phyloP scores from a whole-genome alignment of 2,113 vertebrate genomes.

The Stictonetta naevosa region DNA sequence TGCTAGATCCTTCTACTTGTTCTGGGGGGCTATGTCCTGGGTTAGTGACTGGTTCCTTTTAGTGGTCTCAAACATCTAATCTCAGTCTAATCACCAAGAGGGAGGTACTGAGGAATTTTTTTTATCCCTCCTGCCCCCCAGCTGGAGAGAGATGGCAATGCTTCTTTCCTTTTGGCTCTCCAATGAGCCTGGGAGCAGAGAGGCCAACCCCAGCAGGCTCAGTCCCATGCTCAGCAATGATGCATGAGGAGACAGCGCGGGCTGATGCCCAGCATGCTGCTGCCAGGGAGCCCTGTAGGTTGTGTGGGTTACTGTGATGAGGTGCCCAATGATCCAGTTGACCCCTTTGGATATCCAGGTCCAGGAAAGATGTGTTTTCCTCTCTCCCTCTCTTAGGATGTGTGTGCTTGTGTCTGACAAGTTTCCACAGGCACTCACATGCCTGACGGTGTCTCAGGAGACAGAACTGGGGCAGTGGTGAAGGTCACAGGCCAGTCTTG shows the following conservation, averaged over 20 bases:
- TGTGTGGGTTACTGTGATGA: not conserved
- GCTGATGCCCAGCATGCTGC: not conserved
- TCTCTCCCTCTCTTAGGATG: not conserved
- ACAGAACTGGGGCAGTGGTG: not conserved
- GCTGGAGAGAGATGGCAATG: not conserved
- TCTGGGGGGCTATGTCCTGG: not conserved
- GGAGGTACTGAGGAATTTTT: not conserved
- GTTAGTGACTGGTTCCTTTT: not conserved
- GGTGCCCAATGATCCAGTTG: not conserved
- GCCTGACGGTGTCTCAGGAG: not conserved
- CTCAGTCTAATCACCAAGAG: not conserved
- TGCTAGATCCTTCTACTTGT: not conserved
- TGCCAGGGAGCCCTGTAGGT: not conserved
- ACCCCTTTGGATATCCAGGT: not conserved
- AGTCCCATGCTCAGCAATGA: not conserved
- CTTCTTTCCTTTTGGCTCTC: not conserved
- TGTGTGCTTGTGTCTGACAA: not conserved
- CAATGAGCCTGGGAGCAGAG: not conserved
- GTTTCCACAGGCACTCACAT: not conserved
- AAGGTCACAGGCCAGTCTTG: not conserved
- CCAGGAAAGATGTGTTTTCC: not conserved
- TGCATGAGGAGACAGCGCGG: not conserved
- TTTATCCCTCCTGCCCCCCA: too few species aligned
- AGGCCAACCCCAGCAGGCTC: not conserved
- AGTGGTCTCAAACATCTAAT: not conserved